These are phyloP conservation scores for Bombyx mandarina DNA, from an alignment of 1,140 invertebrate genomes.

Conservation along the genomic window DNA sequence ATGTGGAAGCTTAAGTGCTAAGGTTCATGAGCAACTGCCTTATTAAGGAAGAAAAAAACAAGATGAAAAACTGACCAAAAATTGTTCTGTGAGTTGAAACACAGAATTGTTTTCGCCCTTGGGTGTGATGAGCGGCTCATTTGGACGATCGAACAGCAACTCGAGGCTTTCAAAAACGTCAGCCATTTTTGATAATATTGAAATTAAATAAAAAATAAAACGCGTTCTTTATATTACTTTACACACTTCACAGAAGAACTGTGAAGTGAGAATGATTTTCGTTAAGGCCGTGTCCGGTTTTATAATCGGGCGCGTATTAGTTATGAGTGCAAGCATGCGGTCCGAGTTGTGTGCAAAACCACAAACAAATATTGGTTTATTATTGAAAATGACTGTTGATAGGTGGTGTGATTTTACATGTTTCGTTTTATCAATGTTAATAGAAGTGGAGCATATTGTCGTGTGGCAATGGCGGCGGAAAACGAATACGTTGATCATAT, in stretches of 20 bases:
- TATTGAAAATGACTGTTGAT: neutral
- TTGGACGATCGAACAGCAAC: constrained; percentile 62
- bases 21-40: neutral
- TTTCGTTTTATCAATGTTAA: constrained; percentile 5
- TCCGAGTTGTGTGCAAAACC: constrained; percentile 31
- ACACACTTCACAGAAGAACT: constrained; percentile 46
- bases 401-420: neutral
- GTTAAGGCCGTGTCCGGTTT: constrained; percentile 8
- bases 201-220: constrained; percentile 11
- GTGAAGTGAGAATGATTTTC: constrained; percentile 33
- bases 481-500: too few relatives aligned
- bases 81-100: constrained; percentile 47
- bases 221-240: constrained; percentile 8
- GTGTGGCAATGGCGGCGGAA: neutral
- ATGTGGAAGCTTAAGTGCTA: neutral
- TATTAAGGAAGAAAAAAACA: constrained; percentile 2
- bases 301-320: constrained; percentile 18
- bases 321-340: constrained; percentile 24
- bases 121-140: constrained; percentile 56
- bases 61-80: constrained; percentile 43
- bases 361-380: constrained; percentile 7
- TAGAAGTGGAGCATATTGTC: constrained; percentile 13
- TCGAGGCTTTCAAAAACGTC: constrained; percentile 30
- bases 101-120: constrained; percentile 55
- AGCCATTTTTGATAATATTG: constrained; percentile 28